phyloP scores from a whole-genome alignment of 2,888 invertebrate species.

The Mystacides longicornis region DNA sequence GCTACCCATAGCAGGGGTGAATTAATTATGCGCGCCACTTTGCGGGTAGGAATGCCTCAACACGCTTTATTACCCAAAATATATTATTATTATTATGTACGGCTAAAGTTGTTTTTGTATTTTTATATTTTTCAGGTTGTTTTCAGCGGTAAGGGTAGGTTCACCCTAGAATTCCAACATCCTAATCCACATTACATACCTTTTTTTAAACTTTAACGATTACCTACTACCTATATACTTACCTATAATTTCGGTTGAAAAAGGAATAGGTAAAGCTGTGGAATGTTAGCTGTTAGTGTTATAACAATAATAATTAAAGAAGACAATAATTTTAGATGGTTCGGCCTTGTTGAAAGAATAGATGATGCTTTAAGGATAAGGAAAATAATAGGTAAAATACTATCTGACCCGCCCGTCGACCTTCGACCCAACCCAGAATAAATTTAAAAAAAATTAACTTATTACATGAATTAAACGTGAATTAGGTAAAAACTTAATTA shows the following conservation, averaged over 20 bases:
- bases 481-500: too few species aligned
- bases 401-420: too few species aligned
- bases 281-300: constrained; percentile 9
- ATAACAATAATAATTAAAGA: too few species aligned
- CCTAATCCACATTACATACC: background rate
- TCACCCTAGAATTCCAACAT: too few species aligned
- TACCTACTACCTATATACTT: background rate
- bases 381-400: too few species aligned
- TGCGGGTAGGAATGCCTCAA: constrained; percentile 9
- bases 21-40: constrained; percentile 15
- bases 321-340: too few species aligned
- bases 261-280: constrained; percentile 12
- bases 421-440: background rate
- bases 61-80: constrained; percentile 10
- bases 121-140: background rate
- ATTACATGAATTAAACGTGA: too few species aligned
- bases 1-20: too few species aligned
- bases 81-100: constrained; percentile 2
- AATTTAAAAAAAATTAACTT: too few species aligned
- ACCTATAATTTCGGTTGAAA: background rate
- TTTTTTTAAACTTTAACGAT: background rate
- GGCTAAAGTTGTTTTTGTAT: background rate
- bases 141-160: background rate
- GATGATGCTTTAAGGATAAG: too few species aligned
- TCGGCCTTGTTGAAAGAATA: too few species aligned